Base-by-base conservation (phyloP, 2,113 vertebrate genomes). In the Corapipo altera region DNA sequence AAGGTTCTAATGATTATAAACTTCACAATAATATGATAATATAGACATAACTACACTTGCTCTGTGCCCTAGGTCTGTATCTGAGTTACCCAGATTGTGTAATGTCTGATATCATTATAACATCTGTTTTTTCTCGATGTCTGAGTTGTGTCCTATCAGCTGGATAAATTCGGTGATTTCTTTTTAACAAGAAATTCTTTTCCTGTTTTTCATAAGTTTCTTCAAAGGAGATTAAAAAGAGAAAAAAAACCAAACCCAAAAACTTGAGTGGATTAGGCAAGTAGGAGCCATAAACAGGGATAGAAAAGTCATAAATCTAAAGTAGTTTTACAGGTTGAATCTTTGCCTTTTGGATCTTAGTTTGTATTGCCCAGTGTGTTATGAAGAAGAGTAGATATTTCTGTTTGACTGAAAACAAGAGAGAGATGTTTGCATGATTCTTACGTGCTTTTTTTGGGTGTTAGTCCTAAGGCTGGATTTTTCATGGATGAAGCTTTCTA, bases 331-430 rank as follows among this genome's bases (percentile, higher is more conserved):
- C 52, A 89, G 28, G 83, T 85, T 89, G 79, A 77, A 84, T 72
- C 64, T 89, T 93, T 88, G 33, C 33, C 37, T 85, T 91, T 86
- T 46, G 48, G 19, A 44, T 67, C 39, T 72, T 67, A 64, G 33
- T 27, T 91, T 88, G 59, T 71, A 83, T 92, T 97, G 83, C 59
- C 92, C 71, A 74, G 61, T 48, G 69, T 93, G 80, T 90, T 95
- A 91, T 55, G 66, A 85, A 95, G 87, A 97, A 96, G 87, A 97
- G 93, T 77, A 93, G 89, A 64, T 59, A 67, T 48, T 71, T 89
- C 93, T 97, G 61, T 95, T 85, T 96, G 69, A 49, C 19, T 78
- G 28, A 15, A 76, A 88, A 76, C 65, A 88, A 51, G 22, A 79
- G 69, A 51, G 80, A 59, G 78, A 65, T 85, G 57, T 85, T 75